phyloP scores from a whole-genome alignment of 1,140 invertebrate genomes.

The Drosophila azteca region DNA sequence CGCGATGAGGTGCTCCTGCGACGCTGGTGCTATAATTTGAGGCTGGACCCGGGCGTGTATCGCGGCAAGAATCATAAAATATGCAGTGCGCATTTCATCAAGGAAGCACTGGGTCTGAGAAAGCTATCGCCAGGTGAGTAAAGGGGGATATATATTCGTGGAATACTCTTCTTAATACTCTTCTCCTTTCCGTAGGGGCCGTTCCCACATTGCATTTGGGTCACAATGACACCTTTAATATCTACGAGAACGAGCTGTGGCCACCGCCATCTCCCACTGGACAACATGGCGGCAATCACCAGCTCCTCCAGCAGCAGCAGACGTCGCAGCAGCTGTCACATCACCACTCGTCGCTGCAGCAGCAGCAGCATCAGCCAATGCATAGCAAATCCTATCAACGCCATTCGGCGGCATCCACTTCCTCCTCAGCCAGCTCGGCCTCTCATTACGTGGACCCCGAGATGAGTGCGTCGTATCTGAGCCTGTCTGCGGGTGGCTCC shows the following conservation, averaged over 20 bases:
- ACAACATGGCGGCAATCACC: slow-evolving; percentile 14
- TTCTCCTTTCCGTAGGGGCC: slow-evolving; percentile 42
- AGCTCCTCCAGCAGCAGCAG: slow-evolving; percentile 36
- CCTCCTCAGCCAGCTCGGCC: slow-evolving; percentile 65
- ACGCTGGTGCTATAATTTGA: slow-evolving; percentile 80
- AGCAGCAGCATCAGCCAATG: slow-evolving; percentile 26
- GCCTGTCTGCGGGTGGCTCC: slow-evolving; percentile 25
- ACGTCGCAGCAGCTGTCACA: slow-evolving; percentile 23
- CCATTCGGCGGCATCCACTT: slow-evolving; percentile 67
- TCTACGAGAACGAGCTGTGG: slow-evolving; percentile 79
- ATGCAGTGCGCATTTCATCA: slow-evolving; percentile 78
- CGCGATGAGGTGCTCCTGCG: slow-evolving; percentile 69
- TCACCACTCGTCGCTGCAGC: slow-evolving; percentile 35
- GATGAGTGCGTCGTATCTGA: slow-evolving; percentile 48
- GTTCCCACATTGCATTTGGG: slow-evolving; percentile 77
- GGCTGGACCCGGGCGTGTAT: slow-evolving; percentile 74
- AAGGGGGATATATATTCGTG: neutral
- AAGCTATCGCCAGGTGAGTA: slow-evolving; percentile 71
- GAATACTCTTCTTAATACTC: too few species aligned
- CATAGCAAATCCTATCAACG: slow-evolving; percentile 61
- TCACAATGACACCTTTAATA: slow-evolving; percentile 77
- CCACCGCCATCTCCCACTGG: slow-evolving; percentile 60
- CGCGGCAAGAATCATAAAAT: slow-evolving; percentile 82
- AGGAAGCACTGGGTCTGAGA: slow-evolving; percentile 71
- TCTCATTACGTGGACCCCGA: slow-evolving; percentile 69